Evolutionary conservation across 2,113 vertebrate genomes (phyloP).

Genomic region (Felis catus): F.catus_Fca126_mat1.0 CM031415.1:66890001-66890500

Average conservation of each 20-base stretch:
- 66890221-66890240: neutral
- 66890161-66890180: neutral
- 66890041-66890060: neutral
- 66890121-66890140: neutral
- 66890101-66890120: neutral
- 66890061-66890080: neutral
- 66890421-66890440: neutral
- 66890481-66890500: neutral
- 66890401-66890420: neutral
- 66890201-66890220: neutral
- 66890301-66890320: neutral
- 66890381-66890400: neutral
- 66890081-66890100: neutral
- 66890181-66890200: neutral
- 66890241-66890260: neutral
- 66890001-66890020: neutral
- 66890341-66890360: neutral
- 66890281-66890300: neutral
- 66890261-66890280: neutral
- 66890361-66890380: neutral
- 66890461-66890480: neutral
- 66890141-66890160: too few species aligned
- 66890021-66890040: neutral
- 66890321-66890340: neutral
- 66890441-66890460: neutral